These are phyloP conservation scores for Typhlomys cinereus DNA, from an alignment of 2,113 vertebrate genomes.

Conservation along the genomic window DNA sequence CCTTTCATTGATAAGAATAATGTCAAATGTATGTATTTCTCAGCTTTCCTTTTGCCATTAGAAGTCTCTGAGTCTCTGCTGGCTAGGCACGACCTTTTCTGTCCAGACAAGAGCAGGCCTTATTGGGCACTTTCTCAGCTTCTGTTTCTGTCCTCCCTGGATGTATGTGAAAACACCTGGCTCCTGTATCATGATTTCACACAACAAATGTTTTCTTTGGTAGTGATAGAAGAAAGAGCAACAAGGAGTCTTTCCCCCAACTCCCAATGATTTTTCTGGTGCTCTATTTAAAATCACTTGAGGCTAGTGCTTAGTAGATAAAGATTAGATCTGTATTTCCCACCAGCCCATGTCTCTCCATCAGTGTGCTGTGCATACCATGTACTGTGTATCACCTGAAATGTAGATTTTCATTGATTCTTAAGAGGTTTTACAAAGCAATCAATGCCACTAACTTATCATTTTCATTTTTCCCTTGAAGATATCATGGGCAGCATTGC, in stretches of 20 bases:
- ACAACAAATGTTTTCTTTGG: background rate
- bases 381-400: background rate
- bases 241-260: background rate
- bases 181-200: background rate
- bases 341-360: background rate
- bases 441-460: background rate
- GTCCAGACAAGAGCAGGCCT: background rate
- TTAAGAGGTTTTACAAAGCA: conserved; percentile 29
- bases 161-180: background rate
- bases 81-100: background rate
- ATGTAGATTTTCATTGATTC: background rate
- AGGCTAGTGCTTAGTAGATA: background rate
- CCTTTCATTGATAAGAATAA: background rate
- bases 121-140: background rate
- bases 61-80: background rate
- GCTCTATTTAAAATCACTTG: background rate
- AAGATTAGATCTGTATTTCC: background rate
- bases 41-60: background rate
- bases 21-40: background rate
- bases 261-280: background rate
- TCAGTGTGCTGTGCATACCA: background rate
- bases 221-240: no score
- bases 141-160: background rate
- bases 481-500: background rate
- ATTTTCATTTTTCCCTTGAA: conserved; percentile 24